Conservation (phyloP, 2,888 invertebrate species). For the Urechis unicinctus region DNA sequence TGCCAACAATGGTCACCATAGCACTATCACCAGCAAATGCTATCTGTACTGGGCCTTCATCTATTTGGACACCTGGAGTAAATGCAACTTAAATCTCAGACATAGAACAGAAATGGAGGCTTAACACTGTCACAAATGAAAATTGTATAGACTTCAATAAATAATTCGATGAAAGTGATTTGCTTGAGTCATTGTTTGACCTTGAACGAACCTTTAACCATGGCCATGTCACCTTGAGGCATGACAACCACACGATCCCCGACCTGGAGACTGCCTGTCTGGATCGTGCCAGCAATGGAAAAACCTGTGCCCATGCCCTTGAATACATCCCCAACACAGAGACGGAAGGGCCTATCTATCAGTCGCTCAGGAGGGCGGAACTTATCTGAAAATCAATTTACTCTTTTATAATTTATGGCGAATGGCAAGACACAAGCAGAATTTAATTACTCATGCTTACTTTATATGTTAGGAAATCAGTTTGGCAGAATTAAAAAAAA, state of each 20-base stretch:
- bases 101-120: background rate
- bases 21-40: conserved; percentile 95
- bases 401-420: background rate
- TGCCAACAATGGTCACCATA: conserved; percentile 70
- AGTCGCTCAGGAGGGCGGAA: conserved; percentile 71
- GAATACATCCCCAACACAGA: conserved; percentile 86
- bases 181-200: background rate
- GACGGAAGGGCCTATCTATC: conserved; percentile 77
- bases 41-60: conserved; percentile 64
- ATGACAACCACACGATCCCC: conserved; percentile 83
- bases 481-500: background rate
- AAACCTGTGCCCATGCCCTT: conserved; percentile 83
- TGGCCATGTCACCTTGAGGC: conserved; percentile 76
- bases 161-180: background rate
- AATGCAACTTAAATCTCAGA: background rate
- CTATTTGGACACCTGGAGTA: conserved; percentile 60
- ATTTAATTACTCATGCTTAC: conserved; percentile 75
- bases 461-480: conserved; percentile 36
- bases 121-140: background rate
- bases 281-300: conserved; percentile 83
- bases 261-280: conserved; percentile 78
- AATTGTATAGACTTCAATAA: too few species aligned
- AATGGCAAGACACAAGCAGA: too few species aligned
- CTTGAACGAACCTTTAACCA: conserved; percentile 63
- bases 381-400: conserved; percentile 30